Base-by-base conservation (phyloP, 2,797 vertebrate genomes). In the Gorsachius magnificus region DNA sequence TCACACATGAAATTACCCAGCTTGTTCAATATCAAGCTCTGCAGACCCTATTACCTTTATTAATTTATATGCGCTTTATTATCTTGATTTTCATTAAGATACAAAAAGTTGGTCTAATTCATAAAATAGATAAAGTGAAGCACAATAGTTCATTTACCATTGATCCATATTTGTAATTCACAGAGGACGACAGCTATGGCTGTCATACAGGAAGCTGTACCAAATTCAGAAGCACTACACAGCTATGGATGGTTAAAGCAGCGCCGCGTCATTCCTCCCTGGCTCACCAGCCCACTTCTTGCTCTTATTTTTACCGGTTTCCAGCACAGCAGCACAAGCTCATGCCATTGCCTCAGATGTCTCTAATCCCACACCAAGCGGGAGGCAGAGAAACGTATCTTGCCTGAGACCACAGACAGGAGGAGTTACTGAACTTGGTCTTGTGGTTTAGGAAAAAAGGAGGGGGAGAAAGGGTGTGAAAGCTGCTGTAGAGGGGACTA, bases 11-110 rank as follows among this genome's bases (percentile, higher is more conserved):
- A 89, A 94, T 96, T 95, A 85, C 5, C 8, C 46, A 75, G 57
- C 35, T 95, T 1, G 1, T 93, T 96, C 93, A 93, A 81, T 93
- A 93, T 0, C 1, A 41, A 54, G 14, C 69, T 78, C 35, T 89
- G 79, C 29, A 85, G 50, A 86, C 77, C 60, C 51, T 61, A 75
- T 86, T 96, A 82, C 50, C 43, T 81, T 93, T 91, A 93, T 93
- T 93, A 85, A 91, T 97, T 95, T 72, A 85, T 72, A 85, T 92
- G 70, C 83, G 33, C 48, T 90, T 96, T 94, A 88, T 93, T 91
- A 94, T 90, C 93, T 78, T 94, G 90, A 94, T 87, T 95, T 96
- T 95, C 86, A 78, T 94, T 94, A 94, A 81, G 93, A 94, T 94
- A 81, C 74, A 94, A 5, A 93, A 83, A 83, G 38, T 66, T 86